These are phyloP conservation scores for Zaprionus taronus DNA, from an alignment of 1,140 invertebrate species.

Conservation along the genomic window DNA sequence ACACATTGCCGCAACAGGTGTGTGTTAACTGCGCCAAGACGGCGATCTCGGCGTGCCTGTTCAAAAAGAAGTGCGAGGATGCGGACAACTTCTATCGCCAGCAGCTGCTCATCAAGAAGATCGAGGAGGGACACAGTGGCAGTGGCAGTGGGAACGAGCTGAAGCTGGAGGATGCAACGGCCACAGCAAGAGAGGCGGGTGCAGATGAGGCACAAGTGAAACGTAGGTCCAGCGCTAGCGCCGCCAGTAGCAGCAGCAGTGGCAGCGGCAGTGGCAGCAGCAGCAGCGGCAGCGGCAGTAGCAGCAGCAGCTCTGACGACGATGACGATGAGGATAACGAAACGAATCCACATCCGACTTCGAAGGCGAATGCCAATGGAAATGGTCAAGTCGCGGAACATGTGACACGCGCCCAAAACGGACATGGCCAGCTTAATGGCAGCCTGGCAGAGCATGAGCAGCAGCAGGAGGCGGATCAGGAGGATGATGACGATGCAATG, in stretches of 20 bases:
- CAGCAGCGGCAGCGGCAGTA: conserved; percentile 59
- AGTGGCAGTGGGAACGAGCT: conserved; percentile 1
- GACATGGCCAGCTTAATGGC: not conserved
- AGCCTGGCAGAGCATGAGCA: not conserved
- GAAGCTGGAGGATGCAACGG: not conserved
- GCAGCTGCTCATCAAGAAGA: conserved; percentile 75
- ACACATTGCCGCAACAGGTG: conserved; percentile 79
- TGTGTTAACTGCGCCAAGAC: conserved; percentile 77
- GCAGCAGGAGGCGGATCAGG: not conserved
- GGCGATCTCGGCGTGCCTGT: conserved; percentile 74
- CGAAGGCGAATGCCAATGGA: not conserved
- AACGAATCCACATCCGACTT: not conserved
- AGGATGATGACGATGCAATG: not conserved
- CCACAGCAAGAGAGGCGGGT: conserved; percentile 13
- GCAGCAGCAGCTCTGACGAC: conserved; percentile 63
- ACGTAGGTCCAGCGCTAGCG: conserved; percentile 41
- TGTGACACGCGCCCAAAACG: not conserved
- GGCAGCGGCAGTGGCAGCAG: conserved; percentile 53
- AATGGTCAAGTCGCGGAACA: not conserved
- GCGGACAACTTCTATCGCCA: conserved; percentile 80
- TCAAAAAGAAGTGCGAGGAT: conserved; percentile 83
- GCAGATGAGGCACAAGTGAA: conserved; percentile 30
- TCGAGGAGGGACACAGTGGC: conserved; percentile 53
- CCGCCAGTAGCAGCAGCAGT: conserved; percentile 51
- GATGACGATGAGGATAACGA: conserved; percentile 54